Base-by-base conservation (phyloP, 2,888 invertebrate species). In the Erebia epiphron region DNA sequence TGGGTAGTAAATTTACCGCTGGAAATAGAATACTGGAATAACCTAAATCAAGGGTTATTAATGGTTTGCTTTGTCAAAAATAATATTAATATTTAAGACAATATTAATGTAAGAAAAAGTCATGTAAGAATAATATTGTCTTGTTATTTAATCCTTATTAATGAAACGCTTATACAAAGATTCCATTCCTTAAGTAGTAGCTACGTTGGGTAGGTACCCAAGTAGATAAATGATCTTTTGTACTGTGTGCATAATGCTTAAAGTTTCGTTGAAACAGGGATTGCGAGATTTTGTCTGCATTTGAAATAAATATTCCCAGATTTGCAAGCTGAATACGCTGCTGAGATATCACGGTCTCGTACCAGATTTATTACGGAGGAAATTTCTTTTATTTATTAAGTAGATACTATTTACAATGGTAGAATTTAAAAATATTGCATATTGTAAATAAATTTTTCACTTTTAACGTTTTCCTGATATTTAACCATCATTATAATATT, bases 291-390 rank as follows among this genome's bases (percentile, higher is more conserved):
- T 86, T 84, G 83, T 85, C 83, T 82, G 83, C 84, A 81, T 86
- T 85, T 82, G 81, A 86, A 86, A 89, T 90, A 89, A 89, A 91
- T 87, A 88, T 87, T 82, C 84, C 54, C 77, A 88, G 89, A 90
- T 89, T 88, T 89, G 86, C 83, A 81, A 83, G 79, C 83, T 80
- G 83, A 83, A 83, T 85, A 80, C 78, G 49, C 52, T 61, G 82
- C 77, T 75, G 79, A 85, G 86, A 85, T 83, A 81, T 83, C 83
- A 82, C 81, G 80, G 82, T 86, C 84, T 83, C 82, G 81, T 81
- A 82, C 78, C 78, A 78, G 79, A 80, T 79, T 81, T 80, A 78
- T 79, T 80, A 77, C 76, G 76, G 70, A 76, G 74, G 26, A 58
- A 50, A 56, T 67, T 46, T 11, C 26, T 49, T 35, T 11, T 58